Evolutionary conservation across 2,797 vertebrate genomes (phyloP), one percentile per base, ranked within the genome.

Genomic region (Naso thynnoides): DNA sequence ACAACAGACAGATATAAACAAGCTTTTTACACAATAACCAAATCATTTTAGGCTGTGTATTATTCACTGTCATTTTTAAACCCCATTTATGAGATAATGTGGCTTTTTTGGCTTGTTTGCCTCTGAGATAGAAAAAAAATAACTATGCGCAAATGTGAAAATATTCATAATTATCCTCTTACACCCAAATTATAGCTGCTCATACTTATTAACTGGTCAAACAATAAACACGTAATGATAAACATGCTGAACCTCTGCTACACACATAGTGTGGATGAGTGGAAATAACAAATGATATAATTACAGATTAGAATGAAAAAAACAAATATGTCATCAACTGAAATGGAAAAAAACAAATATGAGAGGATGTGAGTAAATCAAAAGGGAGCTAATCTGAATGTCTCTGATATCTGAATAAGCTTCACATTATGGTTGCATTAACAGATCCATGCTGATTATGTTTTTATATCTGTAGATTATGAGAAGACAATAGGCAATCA

Each of bases 81-180:
- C 84, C 73, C 53, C 16, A 55, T 61, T 81, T 71, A 64, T 9
- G 26, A 63, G 73, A 81, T 64, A 50, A 74, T 79, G 56, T 31
- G 26, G 38, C 33, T 52, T 42, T 56, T 71, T 72, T 38, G 48
- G 29, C 52, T 45, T 21, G 24, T 47, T 71, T 73, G 63, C 26
- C 24, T 38, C 21, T 36, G 8, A 21, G 13, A 36, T 21, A 26
- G 24, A 23, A 23, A 45, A 42, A 29, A 71, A 63, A 52, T 29
- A 76, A 76, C n/a, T 54, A 73, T 75, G 48, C 71, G 53, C 44
- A 73, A 74, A 86, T 52, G 27, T 23, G 14, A 58, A 74, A 81
- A 82, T 71, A 70, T 82, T 85, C 56, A 66, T 73, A 33, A 68
- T 82, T 73, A 82, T 85, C 70, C 81, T 70, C 70, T 85, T 79